A percentile compares a stretch with the other conserved stretches of the same genome.
phyloP scores from a whole-genome alignment of 2,888 invertebrate species.

The Rhyacophila evoluta region DNA sequence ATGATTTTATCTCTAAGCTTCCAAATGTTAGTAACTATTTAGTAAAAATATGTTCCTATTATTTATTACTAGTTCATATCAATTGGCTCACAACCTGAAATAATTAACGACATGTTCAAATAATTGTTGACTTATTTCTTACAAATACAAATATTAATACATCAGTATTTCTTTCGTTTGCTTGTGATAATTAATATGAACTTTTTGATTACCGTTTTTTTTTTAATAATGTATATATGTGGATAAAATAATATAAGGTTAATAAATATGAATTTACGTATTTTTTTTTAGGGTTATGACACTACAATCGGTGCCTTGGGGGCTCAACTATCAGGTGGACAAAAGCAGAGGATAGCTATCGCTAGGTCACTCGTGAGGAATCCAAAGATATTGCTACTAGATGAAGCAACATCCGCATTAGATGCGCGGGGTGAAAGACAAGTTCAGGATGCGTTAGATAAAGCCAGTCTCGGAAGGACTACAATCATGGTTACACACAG shows the following conservation, averaged over 20 bases:
- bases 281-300: slow-evolving; percentile 76
- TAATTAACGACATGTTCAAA: too few relatives aligned
- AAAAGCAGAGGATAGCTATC: slow-evolving; percentile 87
- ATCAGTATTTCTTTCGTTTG: too few relatives aligned
- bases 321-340: slow-evolving; percentile 83
- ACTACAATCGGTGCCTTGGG: slow-evolving; percentile 83
- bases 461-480: slow-evolving; percentile 78
- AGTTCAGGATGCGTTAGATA: slow-evolving; percentile 83
- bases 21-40: slow-evolving; percentile 74
- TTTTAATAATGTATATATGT: too few relatives aligned
- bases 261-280: too few relatives aligned
- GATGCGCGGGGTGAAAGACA: slow-evolving; percentile 83
- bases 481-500: slow-evolving; percentile 81
- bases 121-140: too few relatives aligned
- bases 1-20: slow-evolving; percentile 79
- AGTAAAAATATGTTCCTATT: too few relatives aligned
- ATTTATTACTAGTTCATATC: too few relatives aligned
- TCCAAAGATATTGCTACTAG: slow-evolving; percentile 79
- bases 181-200: too few relatives aligned
- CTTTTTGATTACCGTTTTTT: too few relatives aligned
- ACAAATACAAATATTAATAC: too few relatives aligned
- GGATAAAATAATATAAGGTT: too few relatives aligned
- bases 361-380: slow-evolving; percentile 81
- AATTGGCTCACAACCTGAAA: too few relatives aligned
- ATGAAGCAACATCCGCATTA: slow-evolving; percentile 88